These are phyloP conservation scores for Zaprionus kolodkinae DNA, from an alignment of 1,140 invertebrate genomes.

Conservation along the genomic window DNA sequence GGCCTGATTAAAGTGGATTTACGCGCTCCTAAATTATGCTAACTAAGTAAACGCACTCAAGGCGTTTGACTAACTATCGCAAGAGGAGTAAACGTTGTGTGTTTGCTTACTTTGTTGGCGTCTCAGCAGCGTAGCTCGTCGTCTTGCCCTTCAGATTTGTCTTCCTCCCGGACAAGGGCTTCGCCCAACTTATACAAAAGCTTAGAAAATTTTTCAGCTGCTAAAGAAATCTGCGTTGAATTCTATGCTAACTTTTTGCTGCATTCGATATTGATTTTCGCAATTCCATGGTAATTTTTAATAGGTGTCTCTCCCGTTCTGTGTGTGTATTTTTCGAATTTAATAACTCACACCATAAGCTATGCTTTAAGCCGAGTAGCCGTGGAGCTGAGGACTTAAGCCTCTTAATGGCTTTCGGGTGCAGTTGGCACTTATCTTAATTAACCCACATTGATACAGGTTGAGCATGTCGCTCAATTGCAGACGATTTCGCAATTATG, in stretches of 20 bases:
- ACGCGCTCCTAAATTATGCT: neutral
- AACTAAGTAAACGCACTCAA: constrained; percentile 1
- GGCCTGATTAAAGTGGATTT: neutral
- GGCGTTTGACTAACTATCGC: neutral
- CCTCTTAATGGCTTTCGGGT: neutral
- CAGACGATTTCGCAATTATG: constrained; percentile 59
- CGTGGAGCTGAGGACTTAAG: neutral
- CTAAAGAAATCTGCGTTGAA: neutral
- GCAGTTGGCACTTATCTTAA: constrained; percentile 9
- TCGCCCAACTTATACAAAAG: neutral
- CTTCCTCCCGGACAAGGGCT: neutral
- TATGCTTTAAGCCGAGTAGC: neutral
- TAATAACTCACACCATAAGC: neutral
- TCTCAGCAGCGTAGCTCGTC: neutral
- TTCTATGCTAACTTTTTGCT: neutral
- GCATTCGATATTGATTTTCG: neutral
- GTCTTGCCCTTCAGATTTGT: neutral
- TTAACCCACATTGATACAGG: constrained; percentile 32
- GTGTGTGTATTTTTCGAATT: neutral
- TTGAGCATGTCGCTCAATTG: constrained; percentile 44
- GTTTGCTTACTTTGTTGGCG: neutral
- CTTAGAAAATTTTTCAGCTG: constrained; percentile 1
- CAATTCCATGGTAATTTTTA: neutral
- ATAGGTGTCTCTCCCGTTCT: neutral
- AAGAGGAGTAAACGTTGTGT: neutral